Evolutionary conservation across 1,140 invertebrate genomes (phyloP), one percentile per base, ranked within the genome.

Genomic region (Megathymus violae): DNA sequence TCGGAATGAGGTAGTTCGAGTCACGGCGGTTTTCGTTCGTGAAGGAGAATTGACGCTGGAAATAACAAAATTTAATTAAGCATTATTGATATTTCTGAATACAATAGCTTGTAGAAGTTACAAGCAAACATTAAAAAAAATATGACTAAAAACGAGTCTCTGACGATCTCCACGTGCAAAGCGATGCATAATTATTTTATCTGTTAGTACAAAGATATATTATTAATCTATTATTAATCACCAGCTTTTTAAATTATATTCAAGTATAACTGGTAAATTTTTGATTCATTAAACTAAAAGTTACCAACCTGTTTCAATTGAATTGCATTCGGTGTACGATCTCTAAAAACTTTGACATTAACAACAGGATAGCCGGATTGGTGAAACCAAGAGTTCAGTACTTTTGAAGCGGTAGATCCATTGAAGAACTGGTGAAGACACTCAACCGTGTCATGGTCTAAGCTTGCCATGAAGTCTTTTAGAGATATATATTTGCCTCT

Each of bases 331-430:
- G 80, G 84, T 1, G 69, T 67, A 4, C 82, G 65, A 63, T 88
- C 79, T 40, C 87, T 76, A 2, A 85, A 58, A 0, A 93, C 91
- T 10, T 79, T 88, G 0, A 96, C 91, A 4, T 78, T 92, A 1
- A 96, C 77, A 4, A 97, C 92, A 0, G 97, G 96, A 80, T 95
- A 97, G 11, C 96, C 96, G 36, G 94, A 81, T 71, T 96, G 93
- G n/a, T 93, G 88, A 13, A 95, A 95, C 95, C 96, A 97, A 10
- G 94, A 94, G 1, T 94, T 91, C 76, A 96, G 94, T 7, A 95
- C 91, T 0, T 74, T 77, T 16, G 91, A 87, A 0, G 94, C 78
- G 3, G 85, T 71, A 11, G 78, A 76, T 0, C 82, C 76, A 27
- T 88, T 90, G 50, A 85, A 87, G 71, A 83, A 83, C 41, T 85